Base-by-base conservation (phyloP, 2,797 vertebrate genomes). In the Allobates femoralis region DNA sequence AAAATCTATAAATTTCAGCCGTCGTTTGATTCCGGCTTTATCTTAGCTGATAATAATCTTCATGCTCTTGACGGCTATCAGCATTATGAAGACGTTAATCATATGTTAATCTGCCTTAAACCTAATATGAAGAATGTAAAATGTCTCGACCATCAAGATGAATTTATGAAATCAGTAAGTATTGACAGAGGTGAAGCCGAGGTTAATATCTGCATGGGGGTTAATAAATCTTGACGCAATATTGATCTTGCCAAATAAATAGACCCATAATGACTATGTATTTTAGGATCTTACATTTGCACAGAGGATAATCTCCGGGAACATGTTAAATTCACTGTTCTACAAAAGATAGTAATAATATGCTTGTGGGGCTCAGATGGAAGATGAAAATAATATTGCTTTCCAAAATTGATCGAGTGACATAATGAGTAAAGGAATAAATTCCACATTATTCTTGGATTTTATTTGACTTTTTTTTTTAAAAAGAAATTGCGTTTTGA, bases 141-240 rank as follows among this genome's bases (percentile, higher is more conserved):
- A 91, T 60, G 89, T 86, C 2, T 83, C 34, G 66, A 91, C 69
- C 88, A 92, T 89, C 60, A 90, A 91, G 91, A 93, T 92, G 86
- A 91, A 93, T 92, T 90, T 89, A 90, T 79, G 34, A 81, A 91
- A 90, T 86, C 89, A 80, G 88, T 89, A 92, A 90, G 53, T 93
- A 92, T 90, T 91, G 91, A 91, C 81, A 90, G 58, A 89, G 91
- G 91, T 86, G 81, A 92, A 93, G 91, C 89, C 86, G 0, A 90
- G 87, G 85, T 85, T 90, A 92, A 91, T 92, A 91, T 88, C 90
- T 88, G 90, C 69, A 88, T 23, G 83, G 62, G 76, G 81, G 90
- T 90, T 90, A 93, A 93, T 93, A 92, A 91, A 92, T 92, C 90
- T 86, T 90, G 81, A 88, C 69, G 71, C 51, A 67, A 77, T 91